These are phyloP conservation scores for Glyphotaelius pellucidus DNA, from an alignment of 2,888 invertebrate genomes.

Conservation along the genomic window DNA sequence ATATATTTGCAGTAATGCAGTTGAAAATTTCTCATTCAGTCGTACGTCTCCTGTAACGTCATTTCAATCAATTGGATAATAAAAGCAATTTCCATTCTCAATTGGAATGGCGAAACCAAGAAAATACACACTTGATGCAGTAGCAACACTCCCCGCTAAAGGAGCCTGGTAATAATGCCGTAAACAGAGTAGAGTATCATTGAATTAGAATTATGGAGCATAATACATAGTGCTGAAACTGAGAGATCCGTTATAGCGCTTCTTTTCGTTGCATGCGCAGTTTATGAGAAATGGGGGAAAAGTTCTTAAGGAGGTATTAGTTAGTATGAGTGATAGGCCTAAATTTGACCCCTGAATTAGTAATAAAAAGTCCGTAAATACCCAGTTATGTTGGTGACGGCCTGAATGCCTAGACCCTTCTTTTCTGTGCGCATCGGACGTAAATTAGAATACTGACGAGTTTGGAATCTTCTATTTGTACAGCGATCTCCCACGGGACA, in stretches of 20 bases:
- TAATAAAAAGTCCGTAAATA: conserved; percentile 70
- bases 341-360: neutral
- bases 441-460: conserved; percentile 88
- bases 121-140: neutral
- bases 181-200: neutral
- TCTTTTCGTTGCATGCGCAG: no score
- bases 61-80: neutral
- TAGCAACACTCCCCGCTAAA: neutral
- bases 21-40: neutral
- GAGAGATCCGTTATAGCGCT: neutral
- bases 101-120: neutral
- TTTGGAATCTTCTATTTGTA: conserved; percentile 96
- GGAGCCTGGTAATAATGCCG: neutral
- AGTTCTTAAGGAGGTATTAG: no score
- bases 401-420: conserved; percentile 96
- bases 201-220: neutral
- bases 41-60: neutral
- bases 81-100: neutral
- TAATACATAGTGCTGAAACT: neutral
- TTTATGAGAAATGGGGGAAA: no score
- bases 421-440: conserved; percentile 94
- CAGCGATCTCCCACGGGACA: conserved; percentile 94
- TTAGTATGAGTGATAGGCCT: neutral
- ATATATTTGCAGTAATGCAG: neutral
- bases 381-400: conserved; percentile 84